Percentiles rank a stretch among this genome's conserved stretches.
Evolutionary conservation across 2,113 vertebrate species (phyloP).

Genomic region (Megaceryle maxima): DNA sequence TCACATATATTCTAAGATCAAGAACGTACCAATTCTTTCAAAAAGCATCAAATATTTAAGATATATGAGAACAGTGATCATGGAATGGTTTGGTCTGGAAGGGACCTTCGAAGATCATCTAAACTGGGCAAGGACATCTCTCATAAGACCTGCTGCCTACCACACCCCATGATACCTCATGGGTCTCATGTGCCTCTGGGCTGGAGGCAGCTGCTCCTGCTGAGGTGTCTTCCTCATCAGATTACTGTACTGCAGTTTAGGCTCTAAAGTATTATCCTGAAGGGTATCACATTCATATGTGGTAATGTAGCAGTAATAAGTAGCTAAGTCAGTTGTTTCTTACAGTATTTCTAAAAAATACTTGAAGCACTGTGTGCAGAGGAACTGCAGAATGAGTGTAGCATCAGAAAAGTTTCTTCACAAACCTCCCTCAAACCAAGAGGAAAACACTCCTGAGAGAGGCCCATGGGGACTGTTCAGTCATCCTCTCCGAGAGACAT

Average conservation of each 20-base stretch:
- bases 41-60: not conserved
- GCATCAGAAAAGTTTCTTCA: not conserved
- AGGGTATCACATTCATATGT: no score
- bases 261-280: not conserved
- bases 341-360: not conserved
- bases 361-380: not conserved
- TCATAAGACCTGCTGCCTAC: not conserved
- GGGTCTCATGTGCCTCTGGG: not conserved
- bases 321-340: not conserved
- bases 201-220: not conserved
- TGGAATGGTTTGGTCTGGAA: not conserved
- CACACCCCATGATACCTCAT: not conserved
- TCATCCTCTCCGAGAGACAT: not conserved
- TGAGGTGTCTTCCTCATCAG: fast-evolving
- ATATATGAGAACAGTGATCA: not conserved
- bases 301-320: no score
- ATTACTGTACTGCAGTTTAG: fast-evolving
- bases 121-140: not conserved
- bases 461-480: not conserved
- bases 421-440: not conserved
- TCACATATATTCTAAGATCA: not conserved
- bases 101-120: not conserved
- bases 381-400: not conserved
- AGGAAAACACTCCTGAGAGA: not conserved
- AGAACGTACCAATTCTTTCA: not conserved